Percentiles rank a stretch among this genome's conserved stretches.
Evolutionary conservation across 2,797 vertebrate genomes (phyloP).

Genomic region (Geotrypetes seraphini): DNA sequence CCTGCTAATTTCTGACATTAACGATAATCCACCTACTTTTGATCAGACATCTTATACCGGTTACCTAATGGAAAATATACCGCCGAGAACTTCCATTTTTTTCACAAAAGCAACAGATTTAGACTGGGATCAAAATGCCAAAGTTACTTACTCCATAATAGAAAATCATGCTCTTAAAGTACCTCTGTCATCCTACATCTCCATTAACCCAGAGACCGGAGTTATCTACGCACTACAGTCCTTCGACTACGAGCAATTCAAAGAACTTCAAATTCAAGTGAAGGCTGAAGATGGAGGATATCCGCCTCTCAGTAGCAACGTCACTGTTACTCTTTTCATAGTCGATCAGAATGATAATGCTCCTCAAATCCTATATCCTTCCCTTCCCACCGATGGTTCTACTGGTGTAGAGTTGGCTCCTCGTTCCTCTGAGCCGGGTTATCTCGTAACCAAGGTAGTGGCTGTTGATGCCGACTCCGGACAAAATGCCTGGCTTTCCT

Average conservation of each 20-base stretch:
- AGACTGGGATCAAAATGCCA: constrained; percentile 53
- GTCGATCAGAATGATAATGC: constrained; percentile 56
- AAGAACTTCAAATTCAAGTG: constrained; percentile 25
- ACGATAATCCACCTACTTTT: constrained; percentile 51
- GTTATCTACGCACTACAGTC: constrained; percentile 36
- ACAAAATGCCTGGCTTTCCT: constrained; percentile 56
- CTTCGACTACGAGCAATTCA: constrained; percentile 43
- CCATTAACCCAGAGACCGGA: constrained; percentile 43
- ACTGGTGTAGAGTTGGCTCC: constrained; percentile 15
- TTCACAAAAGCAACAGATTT: constrained; percentile 46
- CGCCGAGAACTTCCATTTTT: constrained; percentile 47
- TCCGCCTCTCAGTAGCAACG: constrained; percentile 45
- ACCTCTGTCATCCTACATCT: constrained; percentile 42
- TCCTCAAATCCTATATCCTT: constrained; percentile 47
- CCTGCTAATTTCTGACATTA: constrained; percentile 51
- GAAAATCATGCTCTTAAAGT: constrained; percentile 30
- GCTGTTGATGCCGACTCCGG: constrained; percentile 56
- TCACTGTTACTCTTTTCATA: constrained; percentile 41
- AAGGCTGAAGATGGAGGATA: constrained; percentile 29
- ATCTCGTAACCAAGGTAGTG: constrained; percentile 56
- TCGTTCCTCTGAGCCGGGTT: constrained; percentile 20
- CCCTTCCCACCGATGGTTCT: constrained; percentile 18
- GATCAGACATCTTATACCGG: constrained; percentile 27
- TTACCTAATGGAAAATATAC: constrained; percentile 49
- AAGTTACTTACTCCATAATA: constrained; percentile 47